phyloP scores from a whole-genome alignment of 2,113 vertebrate species.

The Crotalus viridis region DNA sequence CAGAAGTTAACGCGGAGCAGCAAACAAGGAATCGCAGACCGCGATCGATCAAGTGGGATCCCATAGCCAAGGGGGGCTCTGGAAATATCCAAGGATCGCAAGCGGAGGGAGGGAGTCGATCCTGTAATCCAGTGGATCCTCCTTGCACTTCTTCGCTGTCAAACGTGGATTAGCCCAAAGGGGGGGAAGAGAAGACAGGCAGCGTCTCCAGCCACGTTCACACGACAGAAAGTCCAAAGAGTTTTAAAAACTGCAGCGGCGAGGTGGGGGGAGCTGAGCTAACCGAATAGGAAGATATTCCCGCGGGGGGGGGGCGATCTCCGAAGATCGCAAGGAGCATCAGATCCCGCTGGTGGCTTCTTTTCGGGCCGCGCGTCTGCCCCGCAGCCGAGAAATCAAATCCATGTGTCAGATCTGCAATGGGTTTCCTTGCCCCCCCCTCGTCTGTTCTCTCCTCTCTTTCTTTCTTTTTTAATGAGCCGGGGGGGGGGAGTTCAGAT shows the following conservation, averaged over 20 bases:
- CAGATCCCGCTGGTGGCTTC: slow-evolving; percentile 47
- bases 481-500: slow-evolving; percentile 84
- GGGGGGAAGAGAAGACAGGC: neutral
- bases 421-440: slow-evolving; percentile 74
- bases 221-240: slow-evolving; percentile 37
- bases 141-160: neutral
- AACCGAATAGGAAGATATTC: neutral
- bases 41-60: slow-evolving; percentile 79
- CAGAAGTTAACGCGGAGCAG: slow-evolving; percentile 76
- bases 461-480: slow-evolving; percentile 52
- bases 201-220: slow-evolving; percentile 43
- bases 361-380: slow-evolving; percentile 64
- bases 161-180: neutral
- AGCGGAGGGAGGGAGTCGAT: neutral
- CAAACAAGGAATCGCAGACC: slow-evolving; percentile 83
- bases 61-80: slow-evolving; percentile 80
- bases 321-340: slow-evolving; percentile 4
- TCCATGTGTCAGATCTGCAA: slow-evolving; percentile 87
- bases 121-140: slow-evolving; percentile 11
- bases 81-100: slow-evolving; percentile 65
- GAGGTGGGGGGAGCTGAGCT: neutral
- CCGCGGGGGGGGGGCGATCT: neutral
- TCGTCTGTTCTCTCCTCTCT: slow-evolving; percentile 68
- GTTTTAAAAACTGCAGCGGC: neutral
- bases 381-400: slow-evolving; percentile 83